phyloP scores from a whole-genome alignment of 2,888 invertebrate genomes.

The Cephus runcator region DNA sequence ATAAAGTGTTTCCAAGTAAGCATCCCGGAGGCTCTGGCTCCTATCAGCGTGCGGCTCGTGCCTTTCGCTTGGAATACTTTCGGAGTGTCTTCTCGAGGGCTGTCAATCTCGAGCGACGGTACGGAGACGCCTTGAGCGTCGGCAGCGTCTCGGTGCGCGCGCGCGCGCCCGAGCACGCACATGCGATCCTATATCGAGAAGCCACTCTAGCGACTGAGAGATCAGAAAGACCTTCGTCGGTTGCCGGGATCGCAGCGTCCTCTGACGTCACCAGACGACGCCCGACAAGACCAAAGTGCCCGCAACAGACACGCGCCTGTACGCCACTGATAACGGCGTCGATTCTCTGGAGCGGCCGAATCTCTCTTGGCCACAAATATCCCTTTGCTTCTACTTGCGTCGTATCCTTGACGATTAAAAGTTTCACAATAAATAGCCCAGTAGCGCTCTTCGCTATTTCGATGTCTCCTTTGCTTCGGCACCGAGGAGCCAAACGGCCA shows the following conservation, averaged over 20 bases:
- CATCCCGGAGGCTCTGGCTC: constrained; percentile 52
- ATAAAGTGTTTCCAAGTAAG: constrained; percentile 58
- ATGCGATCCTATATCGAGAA: constrained; percentile 19
- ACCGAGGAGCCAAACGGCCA: neutral
- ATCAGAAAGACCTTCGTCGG: neutral
- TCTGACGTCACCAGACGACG: constrained; percentile 49
- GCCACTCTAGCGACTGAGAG: constrained; percentile 8
- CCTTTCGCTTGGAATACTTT: constrained; percentile 19
- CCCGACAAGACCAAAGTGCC: constrained; percentile 36
- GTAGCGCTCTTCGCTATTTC: neutral
- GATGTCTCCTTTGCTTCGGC: neutral
- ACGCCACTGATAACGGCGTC: constrained; percentile 38
- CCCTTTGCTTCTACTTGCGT: constrained; percentile 12
- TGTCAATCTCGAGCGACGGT: constrained; percentile 49
- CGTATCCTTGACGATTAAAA: neutral
- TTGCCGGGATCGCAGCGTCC: constrained; percentile 13
- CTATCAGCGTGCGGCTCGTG: constrained; percentile 43
- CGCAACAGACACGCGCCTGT: constrained; percentile 39
- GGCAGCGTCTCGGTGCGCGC: constrained; percentile 30
- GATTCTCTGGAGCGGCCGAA: constrained; percentile 28
- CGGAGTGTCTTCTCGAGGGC: constrained; percentile 42
- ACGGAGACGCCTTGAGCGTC: constrained; percentile 26
- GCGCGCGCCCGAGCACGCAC: constrained; percentile 1
- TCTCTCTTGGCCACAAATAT: constrained; percentile 45
- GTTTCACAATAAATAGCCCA: neutral